Percentiles rank a stretch among this genome's conserved stretches.
Conservation (phyloP, 2,113 vertebrate species). For the Terrapene triunguis region DNA sequence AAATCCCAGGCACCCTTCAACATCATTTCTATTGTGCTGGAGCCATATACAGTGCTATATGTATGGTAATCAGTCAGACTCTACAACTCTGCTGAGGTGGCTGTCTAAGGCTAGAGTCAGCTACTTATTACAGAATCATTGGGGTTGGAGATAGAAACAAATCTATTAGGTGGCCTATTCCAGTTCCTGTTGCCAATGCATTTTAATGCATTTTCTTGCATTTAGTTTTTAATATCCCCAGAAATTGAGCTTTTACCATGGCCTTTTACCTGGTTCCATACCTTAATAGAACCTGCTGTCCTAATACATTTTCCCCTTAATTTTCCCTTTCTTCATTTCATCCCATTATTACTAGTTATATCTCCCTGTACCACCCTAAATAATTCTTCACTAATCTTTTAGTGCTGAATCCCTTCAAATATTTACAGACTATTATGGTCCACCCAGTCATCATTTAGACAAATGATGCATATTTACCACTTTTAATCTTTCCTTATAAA, state of each 20-base stretch:
- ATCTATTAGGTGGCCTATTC: background rate
- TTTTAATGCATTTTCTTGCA: background rate
- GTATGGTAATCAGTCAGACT: background rate
- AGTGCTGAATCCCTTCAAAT: background rate
- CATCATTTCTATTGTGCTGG: background rate
- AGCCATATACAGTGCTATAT: background rate
- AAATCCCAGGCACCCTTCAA: constrained; percentile 13
- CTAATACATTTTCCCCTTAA: background rate
- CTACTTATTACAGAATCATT: background rate
- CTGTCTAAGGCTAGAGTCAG: background rate
- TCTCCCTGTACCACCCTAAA: background rate
- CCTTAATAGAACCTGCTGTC: background rate
- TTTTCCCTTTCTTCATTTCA: background rate
- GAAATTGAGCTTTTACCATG: background rate
- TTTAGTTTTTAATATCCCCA: background rate
- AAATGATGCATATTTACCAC: background rate
- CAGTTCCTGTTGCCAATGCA: background rate
- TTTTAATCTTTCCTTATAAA: background rate
- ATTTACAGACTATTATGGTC: background rate
- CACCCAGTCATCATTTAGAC: background rate
- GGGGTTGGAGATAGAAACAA: background rate
- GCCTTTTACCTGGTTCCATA: background rate
- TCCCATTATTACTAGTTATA: background rate
- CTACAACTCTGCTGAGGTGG: background rate
- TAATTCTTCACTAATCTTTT: background rate